These are phyloP conservation scores for Antrozous pallidus DNA, from an alignment of 2,797 vertebrate genomes.

Conservation along the genomic window DNA sequence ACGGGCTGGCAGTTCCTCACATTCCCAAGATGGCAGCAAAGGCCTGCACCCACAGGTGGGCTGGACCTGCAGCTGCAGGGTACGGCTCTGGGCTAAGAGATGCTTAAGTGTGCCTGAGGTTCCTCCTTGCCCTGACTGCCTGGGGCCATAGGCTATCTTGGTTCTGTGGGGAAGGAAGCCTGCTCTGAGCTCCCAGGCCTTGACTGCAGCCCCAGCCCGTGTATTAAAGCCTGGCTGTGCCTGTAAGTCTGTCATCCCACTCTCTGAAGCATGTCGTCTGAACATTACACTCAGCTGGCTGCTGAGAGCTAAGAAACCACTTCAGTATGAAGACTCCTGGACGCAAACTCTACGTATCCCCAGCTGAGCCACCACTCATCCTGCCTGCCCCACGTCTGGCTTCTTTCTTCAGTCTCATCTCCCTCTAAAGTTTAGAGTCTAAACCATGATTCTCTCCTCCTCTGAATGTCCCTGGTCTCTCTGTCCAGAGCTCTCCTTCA, in stretches of 20 bases:
- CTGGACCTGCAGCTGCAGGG: background rate
- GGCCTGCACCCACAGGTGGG: background rate
- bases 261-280: background rate
- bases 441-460: background rate
- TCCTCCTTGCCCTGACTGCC: background rate
- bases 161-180: background rate
- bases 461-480: background rate
- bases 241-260: background rate
- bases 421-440: too few relatives aligned
- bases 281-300: background rate
- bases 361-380: background rate
- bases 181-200: background rate
- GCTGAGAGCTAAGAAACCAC: background rate
- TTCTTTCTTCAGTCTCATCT: background rate
- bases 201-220: background rate
- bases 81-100: background rate
- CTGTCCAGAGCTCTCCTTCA: background rate
- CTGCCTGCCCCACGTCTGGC: background rate
- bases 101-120: background rate
- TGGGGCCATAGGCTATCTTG: rapidly evolving
- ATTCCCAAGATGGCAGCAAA: background rate
- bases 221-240: constrained; percentile 29
- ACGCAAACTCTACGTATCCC: background rate
- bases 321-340: background rate
- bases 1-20: background rate